Evolutionary conservation across 2,888 invertebrate species (phyloP), one percentile per base, ranked within the genome.

Genomic region (Oeneis ivallda): DNA sequence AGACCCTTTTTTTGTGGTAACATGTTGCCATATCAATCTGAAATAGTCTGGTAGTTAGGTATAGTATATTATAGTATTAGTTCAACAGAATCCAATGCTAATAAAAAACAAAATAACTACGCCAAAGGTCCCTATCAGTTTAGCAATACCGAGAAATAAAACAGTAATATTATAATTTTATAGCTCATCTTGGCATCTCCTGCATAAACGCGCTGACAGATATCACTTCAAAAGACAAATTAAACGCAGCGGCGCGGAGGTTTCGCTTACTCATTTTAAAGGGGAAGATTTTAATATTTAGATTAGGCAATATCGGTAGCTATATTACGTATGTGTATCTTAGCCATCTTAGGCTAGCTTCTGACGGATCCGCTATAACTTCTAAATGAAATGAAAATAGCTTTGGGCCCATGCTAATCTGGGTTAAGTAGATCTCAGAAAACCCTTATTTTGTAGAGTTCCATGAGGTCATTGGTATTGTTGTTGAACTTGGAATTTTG

Each of bases 161-260:
- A 26, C 2, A 53, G 61, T 50, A 15, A 49, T 63, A 66, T 68
- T 64, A 69, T 63, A 61, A 64, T 64, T 61, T 61, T 58, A n/a
- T n/a, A 66, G 66, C 68, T 61, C 68, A 64, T 56, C 56, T 19
- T 41, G 41, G 56, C 13, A 56, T 64, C 63, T 61, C 61, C 65
- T 59, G 62, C 65, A 70, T 68, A 70, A 65, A 70, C 65, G 54
- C 62, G 70, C 67, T 65, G 70, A 70, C 70, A 70, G 67, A 62
- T 70, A 70, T 70, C 70, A 70, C 70, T 67, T 70, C 68, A 70
- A 70, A 70, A 70, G 65, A 68, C 67, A 68, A 70, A 70, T 68
- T 70, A 70, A 70, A 70, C 63, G 67, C 68, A 68, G 68, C 67
- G 67, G 62, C 43, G 70, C 70, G 65, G 65, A 65, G 67, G 70